phyloP scores from a whole-genome alignment of 2,888 invertebrate species.

The Phengaris arion region DNA sequence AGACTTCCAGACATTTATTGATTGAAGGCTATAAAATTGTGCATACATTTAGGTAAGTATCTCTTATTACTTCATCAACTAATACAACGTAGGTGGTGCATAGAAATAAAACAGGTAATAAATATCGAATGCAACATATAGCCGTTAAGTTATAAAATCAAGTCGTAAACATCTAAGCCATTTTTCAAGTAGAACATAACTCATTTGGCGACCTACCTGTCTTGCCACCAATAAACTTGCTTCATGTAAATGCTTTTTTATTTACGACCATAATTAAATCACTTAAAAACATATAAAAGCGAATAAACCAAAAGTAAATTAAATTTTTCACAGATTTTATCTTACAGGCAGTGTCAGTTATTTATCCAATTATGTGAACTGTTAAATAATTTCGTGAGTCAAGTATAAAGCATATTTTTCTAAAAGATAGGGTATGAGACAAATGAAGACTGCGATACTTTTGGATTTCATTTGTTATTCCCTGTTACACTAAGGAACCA shows the following conservation, averaged over 20 bases:
- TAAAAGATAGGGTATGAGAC: background rate
- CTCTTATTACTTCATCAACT: too few species aligned
- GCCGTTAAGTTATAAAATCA: slow-evolving; percentile 23
- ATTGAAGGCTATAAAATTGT: too few species aligned
- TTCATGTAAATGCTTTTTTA: slow-evolving; percentile 28
- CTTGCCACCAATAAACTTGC: slow-evolving; percentile 17
- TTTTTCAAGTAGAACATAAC: slow-evolving; percentile 10
- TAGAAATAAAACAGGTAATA: slow-evolving; percentile 18
- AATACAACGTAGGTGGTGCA: background rate
- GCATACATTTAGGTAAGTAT: too few species aligned
- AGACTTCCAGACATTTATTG: too few species aligned
- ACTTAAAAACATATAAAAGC: slow-evolving; percentile 26
- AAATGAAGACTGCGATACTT: too few species aligned
- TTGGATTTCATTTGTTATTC: too few species aligned
- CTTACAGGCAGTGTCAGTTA: background rate
- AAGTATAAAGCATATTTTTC: background rate
- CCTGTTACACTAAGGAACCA: too few species aligned
- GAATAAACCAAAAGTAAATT: slow-evolving; percentile 22
- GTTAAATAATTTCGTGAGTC: background rate
- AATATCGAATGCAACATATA: slow-evolving; percentile 20
- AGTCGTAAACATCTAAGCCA: slow-evolving; percentile 21
- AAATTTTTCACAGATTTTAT: slow-evolving; percentile 7
- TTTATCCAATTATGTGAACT: background rate
- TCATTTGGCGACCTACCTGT: slow-evolving; percentile 22
- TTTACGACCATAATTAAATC: slow-evolving; percentile 28